Base-by-base conservation (phyloP, 2,113 vertebrate species). In the Lichenostomus cassidix region DNA sequence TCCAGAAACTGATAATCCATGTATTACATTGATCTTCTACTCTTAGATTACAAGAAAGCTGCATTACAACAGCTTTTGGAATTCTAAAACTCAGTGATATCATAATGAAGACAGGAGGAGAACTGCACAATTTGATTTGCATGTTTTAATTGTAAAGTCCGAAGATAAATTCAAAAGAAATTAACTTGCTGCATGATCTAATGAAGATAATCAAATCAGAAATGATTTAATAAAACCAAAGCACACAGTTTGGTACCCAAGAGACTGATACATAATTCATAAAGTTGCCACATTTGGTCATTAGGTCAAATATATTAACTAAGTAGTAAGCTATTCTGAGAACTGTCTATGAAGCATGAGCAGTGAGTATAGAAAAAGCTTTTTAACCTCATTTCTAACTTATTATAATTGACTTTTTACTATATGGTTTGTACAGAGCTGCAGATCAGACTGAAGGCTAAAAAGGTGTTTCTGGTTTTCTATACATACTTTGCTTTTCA, bases 211-310 rank as follows among this genome's bases (percentile, higher is more conserved):
- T 87, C 49, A 95, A 94, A 90, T 96, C 84, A 89, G 79, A 92
- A 83, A 67, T 90, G 29, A 96, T 93, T 95, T 83, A 94, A 95
- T 95, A 87, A 94, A 95, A 84, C 49, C 49, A 83, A 91, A 79
- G 64, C 47, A 71, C 60, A 91, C 53, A 64, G 68, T 90, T 88
- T 78, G 59, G 82, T 74, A 83, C 84, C 84, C 67, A 82, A 65
- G 91, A 89, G 79, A 76, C 71, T 63, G 80, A 94, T 92, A 64
- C 58, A 95, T 96, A 89, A 95, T 97, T 95, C 92, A 97, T 94
- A 50, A 81, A 87, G 74, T 87, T 89, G 62, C 46, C 80, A 87
- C 35, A 70, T 79, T 87, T 2, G 70, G 94, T 77, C 85, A 94
- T 71, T 81, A 89, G 95, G 95, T 96, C 91, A 96, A 91, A 94